phyloP scores from a whole-genome alignment of 2,113 vertebrate genomes.

The Taxidea taxus region DNA sequence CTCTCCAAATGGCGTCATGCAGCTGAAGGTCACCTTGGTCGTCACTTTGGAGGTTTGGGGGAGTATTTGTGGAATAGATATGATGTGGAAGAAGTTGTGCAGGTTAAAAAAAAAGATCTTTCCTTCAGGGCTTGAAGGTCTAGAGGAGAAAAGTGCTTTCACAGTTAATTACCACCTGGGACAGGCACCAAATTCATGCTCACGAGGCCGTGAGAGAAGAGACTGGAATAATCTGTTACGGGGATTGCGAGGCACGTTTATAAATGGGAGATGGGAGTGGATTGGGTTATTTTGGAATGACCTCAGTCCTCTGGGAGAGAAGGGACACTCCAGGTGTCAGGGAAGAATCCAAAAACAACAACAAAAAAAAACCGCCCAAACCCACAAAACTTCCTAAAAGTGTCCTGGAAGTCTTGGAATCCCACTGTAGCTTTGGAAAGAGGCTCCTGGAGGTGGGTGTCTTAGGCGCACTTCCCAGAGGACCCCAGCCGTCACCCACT shows the following conservation, averaged over 20 bases:
- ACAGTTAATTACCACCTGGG: not conserved
- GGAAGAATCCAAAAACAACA: not conserved
- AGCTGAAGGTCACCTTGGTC: not conserved
- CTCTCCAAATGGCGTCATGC: not conserved
- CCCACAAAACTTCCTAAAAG: not conserved
- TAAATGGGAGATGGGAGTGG: not conserved
- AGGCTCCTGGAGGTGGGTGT: not conserved
- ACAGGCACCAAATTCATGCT: not conserved
- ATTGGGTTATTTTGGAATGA: not conserved
- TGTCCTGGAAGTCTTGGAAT: not conserved
- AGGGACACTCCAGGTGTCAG: not conserved
- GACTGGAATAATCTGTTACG: not conserved
- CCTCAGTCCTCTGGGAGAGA: not conserved
- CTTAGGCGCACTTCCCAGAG: not conserved
- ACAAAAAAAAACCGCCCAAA: not conserved
- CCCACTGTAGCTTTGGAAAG: not conserved
- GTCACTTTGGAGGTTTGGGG: not conserved
- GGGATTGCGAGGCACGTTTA: not conserved
- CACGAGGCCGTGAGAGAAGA: not conserved
- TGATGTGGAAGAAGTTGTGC: not conserved
- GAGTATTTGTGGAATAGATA: too few relatives aligned
- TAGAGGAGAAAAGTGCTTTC: not conserved
- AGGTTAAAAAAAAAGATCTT: not conserved
- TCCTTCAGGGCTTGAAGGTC: not conserved
- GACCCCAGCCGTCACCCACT: rapidly evolving